These are phyloP conservation scores for Melitaea cinxia DNA, from an alignment of 1,140 invertebrate species.

Conservation along the genomic window DNA sequence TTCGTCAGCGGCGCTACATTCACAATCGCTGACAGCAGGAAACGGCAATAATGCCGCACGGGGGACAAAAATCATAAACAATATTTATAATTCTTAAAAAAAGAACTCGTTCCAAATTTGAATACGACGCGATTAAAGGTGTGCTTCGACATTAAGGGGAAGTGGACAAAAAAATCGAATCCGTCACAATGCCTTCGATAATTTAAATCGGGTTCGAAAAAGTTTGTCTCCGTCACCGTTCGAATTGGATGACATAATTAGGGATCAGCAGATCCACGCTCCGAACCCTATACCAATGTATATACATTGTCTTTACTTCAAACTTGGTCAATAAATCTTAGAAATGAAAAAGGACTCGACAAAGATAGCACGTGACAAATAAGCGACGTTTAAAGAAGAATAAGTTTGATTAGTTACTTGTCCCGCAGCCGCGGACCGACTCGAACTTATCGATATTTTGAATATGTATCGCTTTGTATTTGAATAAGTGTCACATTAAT, in stretches of 20 bases:
- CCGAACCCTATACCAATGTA: background rate
- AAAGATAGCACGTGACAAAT: background rate
- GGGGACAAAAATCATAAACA: conserved; percentile 69
- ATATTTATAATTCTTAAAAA: conserved; percentile 69
- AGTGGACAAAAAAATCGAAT: conserved; percentile 53
- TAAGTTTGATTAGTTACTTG: background rate
- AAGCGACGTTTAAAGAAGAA: background rate
- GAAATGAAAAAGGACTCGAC: background rate
- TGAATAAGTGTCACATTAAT: conserved; percentile 80
- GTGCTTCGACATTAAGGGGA: conserved; percentile 48
- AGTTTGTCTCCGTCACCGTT: conserved; percentile 64
- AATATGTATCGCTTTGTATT: conserved; percentile 72
- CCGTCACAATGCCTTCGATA: conserved; percentile 60
- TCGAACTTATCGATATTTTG: conserved; percentile 49
- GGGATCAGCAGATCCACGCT: conserved; percentile 25
- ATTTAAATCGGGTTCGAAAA: conserved; percentile 64
- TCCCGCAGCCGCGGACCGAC: conserved; percentile 1
- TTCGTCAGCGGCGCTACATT: conserved; percentile 61
- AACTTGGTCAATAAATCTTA: background rate
- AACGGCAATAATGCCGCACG: conserved; percentile 63
- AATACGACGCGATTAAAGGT: conserved; percentile 65
- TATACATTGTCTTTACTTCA: too few relatives aligned
- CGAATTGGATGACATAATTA: conserved; percentile 68
- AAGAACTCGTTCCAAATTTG: conserved; percentile 62
- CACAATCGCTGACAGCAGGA: conserved; percentile 71